Evolutionary conservation across 1,140 invertebrate genomes (phyloP).

Genomic region (Leptinotarsa defecta): DNA sequence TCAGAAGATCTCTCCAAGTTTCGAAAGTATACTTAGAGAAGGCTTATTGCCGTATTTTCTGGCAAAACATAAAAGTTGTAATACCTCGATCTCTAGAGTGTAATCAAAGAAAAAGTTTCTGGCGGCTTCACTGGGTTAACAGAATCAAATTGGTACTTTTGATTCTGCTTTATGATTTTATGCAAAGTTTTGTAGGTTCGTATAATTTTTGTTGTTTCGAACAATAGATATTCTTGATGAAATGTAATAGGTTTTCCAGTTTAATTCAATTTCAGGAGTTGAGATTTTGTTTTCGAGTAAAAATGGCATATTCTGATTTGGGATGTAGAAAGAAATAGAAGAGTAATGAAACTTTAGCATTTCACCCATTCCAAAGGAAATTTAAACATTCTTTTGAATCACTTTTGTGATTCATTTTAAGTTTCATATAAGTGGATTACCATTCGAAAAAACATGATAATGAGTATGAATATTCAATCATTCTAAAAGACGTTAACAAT

Average conservation of each 20-base stretch:
- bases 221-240: neutral
- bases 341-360: too few relatives aligned
- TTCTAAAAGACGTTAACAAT: too few relatives aligned
- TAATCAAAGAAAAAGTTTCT: neutral
- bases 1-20: neutral
- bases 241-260: neutral
- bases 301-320: too few relatives aligned
- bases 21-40: neutral
- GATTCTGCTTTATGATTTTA: neutral
- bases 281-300: too few relatives aligned
- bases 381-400: too few relatives aligned
- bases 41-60: neutral
- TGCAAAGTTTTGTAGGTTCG: neutral
- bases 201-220: neutral
- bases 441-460: too few relatives aligned
- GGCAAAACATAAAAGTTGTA: constrained; percentile 4
- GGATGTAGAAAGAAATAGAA: too few relatives aligned
- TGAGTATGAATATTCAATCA: too few relatives aligned
- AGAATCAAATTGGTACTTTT: neutral
- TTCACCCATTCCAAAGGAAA: too few relatives aligned
- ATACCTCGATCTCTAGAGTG: neutral
- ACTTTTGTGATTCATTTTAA: too few relatives aligned
- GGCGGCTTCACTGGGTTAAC: neutral
- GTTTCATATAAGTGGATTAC: too few relatives aligned
- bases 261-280: neutral